Evolutionary conservation across 1,140 invertebrate species (phyloP).

Genomic region (Drosophila yakuba): DNA sequence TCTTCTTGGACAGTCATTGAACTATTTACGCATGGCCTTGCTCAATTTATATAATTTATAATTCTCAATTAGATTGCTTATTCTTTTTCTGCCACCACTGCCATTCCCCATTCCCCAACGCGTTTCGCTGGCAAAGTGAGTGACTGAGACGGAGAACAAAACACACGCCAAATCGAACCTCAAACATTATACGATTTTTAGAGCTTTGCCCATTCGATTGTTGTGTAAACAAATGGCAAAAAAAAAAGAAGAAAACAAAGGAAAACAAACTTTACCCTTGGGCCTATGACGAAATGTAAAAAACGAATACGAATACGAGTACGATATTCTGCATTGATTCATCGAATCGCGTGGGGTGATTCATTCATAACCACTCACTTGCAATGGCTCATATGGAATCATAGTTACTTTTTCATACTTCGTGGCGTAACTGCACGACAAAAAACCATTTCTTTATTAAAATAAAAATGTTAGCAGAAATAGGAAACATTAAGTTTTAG

Average conservation of each 20-base stretch:
- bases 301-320: conserved; percentile 12
- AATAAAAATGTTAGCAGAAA: not conserved
- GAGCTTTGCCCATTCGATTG: conserved; percentile 63
- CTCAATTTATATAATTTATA: conserved; percentile 59
- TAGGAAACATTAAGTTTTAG: not conserved
- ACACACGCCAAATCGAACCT: conserved; percentile 10
- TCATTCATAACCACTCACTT: conserved; percentile 39
- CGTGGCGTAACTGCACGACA: conserved; percentile 11
- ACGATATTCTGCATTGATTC: conserved; percentile 48
- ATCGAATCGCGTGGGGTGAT: conserved; percentile 37
- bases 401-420: not conserved
- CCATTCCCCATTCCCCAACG: conserved; percentile 5
- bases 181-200: conserved; percentile 32
- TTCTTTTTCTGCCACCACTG: not conserved
- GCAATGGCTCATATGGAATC: conserved; percentile 7
- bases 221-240: conserved; percentile 64
- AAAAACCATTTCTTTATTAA: not conserved
- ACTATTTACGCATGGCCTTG: conserved; percentile 78
- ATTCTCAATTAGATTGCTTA: conserved; percentile 49
- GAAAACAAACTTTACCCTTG: conserved; percentile 24
- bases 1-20: conserved; percentile 67
- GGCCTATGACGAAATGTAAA: conserved; percentile 38
- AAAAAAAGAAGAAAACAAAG: conserved; percentile 1
- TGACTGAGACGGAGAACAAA: conserved; percentile 1
- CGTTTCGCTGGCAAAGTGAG: conserved; percentile 17